Conservation (phyloP, 2,888 invertebrate species). For the Synanthedon andrenaeformis region DNA sequence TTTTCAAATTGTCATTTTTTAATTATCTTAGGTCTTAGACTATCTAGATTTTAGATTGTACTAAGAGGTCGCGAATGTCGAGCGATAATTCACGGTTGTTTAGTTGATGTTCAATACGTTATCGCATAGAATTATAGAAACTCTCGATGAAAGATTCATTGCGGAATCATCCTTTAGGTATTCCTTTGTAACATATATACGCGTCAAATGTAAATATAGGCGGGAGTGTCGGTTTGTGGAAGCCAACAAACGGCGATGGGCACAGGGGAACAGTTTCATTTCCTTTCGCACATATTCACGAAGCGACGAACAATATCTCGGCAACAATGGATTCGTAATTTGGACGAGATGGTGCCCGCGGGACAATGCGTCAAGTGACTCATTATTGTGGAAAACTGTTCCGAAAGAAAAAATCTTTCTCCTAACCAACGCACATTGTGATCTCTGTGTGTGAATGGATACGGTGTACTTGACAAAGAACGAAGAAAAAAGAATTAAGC, state of each 20-base stretch:
- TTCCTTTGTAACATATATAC: too few relatives aligned
- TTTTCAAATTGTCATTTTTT: too few relatives aligned
- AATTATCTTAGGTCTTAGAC: too few relatives aligned
- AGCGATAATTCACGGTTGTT: too few relatives aligned
- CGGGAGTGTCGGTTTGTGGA: constrained; percentile 18
- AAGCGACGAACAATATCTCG: constrained; percentile 57
- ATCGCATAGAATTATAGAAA: too few relatives aligned
- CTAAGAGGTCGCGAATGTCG: too few relatives aligned
- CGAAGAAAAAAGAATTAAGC: too few relatives aligned
- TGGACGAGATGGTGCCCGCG: constrained; percentile 52
- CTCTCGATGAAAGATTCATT: too few relatives aligned
- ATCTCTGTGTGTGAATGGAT: constrained; percentile 32
- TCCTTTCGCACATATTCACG: constrained; percentile 63
- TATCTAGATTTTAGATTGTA: too few relatives aligned
- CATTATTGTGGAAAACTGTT: constrained; percentile 58
- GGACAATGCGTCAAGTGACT: constrained; percentile 62
- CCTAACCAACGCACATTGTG: constrained; percentile 33
- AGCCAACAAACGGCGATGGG: constrained; percentile 14
- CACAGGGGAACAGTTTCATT: constrained; percentile 53
- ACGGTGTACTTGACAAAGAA: constrained; percentile 5
- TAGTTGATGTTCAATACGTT: too few relatives aligned
- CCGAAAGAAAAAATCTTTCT: constrained; percentile 49
- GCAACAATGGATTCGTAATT: constrained; percentile 62
- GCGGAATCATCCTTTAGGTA: too few relatives aligned
- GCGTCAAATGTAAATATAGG: neutral